Conservation (phyloP, 2,797 vertebrate genomes). For the Centroberyx gerrardi region DNA sequence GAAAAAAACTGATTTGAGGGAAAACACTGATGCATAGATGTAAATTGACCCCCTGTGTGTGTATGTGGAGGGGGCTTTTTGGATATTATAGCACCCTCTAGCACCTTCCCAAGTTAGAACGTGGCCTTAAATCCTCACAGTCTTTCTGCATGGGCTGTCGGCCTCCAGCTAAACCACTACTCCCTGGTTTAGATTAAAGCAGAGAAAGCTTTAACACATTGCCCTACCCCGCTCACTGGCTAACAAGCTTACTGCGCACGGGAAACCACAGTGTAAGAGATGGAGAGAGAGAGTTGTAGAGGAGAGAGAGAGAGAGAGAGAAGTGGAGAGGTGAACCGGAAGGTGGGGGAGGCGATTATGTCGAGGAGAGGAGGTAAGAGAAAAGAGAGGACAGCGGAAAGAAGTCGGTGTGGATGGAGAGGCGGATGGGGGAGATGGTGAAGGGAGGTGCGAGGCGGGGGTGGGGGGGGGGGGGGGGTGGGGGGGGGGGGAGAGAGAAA, state of each 20-base stretch:
- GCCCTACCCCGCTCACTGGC: slow-evolving; percentile 28
- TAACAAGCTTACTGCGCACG: slow-evolving; percentile 58
- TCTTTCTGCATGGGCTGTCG: slow-evolving; percentile 16
- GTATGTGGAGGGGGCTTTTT: neutral
- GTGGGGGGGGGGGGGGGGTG: neutral
- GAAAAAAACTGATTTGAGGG: slow-evolving; percentile 1
- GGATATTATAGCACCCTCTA: slow-evolving; percentile 5
- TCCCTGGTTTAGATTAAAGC: neutral
- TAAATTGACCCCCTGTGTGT: slow-evolving; percentile 9
- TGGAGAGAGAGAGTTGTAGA: neutral
- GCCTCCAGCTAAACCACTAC: slow-evolving; percentile 30
- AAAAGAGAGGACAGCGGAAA: neutral
- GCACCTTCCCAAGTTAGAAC: slow-evolving; percentile 23
- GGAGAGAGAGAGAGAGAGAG: slow-evolving; percentile 5
- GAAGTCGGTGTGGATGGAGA: neutral
- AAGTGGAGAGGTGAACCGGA: neutral
- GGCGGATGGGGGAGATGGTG: neutral
- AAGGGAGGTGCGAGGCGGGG: slow-evolving; percentile 10
- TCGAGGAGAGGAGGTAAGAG: slow-evolving; percentile 10
- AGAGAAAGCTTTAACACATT: neutral
- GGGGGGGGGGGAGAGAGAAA: slow-evolving; percentile 48
- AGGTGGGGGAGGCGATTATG: slow-evolving; percentile 27
- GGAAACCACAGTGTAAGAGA: slow-evolving; percentile 32
- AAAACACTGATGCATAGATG: slow-evolving; percentile 13
- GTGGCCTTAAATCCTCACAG: slow-evolving; percentile 39